Base-by-base conservation (phyloP, 2,797 vertebrate genomes). In the Chelon auratus region DNA sequence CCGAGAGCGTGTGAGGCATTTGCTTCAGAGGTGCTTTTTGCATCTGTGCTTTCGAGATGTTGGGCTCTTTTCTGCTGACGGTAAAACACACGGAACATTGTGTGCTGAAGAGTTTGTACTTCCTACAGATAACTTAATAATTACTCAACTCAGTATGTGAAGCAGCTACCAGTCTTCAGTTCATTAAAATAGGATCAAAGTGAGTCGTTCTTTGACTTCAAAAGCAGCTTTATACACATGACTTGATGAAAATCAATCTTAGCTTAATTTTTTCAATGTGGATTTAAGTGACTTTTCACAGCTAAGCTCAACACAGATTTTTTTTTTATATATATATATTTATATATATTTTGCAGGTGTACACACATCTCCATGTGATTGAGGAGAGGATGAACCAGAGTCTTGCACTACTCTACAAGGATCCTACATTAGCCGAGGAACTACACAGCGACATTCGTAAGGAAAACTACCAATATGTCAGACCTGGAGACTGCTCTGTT, bases 341-440 rank as follows among this genome's bases (percentile, higher is more conserved):
- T 68, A n/a, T 22, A 22, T 22, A 2, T 22, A 22, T 22, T 22
- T 22, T 77, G n/a, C 78, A 93, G 92, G 96, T 97, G n/a, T 96
- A 97, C 83, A 97, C 96, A 30, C 97, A 97, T 66, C 96, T 98
- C 14, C 96, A 96, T 56, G 96, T 98, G 60, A 97, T 97, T 6
- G 95, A 97, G 80, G 97, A 98, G 81, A 92, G 97, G 70, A 96
- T 97, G 95, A 97, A 98, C 81, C 96, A 97, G 90, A 97, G 96
- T 71, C 89, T 98, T 54, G 95, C 95, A 0, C 87, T 97, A 70
- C 95, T 98, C 1, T 96, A 97, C 86, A 96, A 96, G 76, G 95
- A 96, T 72, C 95, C 96, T 0, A 93, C 78, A 3, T 89, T 97
- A 80, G 94, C 95, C 2, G 94, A 95, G 69, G 95, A 95, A 70